A percentile compares a stretch with the other conserved stretches of the same genome.
phyloP scores from a whole-genome alignment of 2,113 vertebrate species.

The Cynoglossus semilaevis region DNA sequence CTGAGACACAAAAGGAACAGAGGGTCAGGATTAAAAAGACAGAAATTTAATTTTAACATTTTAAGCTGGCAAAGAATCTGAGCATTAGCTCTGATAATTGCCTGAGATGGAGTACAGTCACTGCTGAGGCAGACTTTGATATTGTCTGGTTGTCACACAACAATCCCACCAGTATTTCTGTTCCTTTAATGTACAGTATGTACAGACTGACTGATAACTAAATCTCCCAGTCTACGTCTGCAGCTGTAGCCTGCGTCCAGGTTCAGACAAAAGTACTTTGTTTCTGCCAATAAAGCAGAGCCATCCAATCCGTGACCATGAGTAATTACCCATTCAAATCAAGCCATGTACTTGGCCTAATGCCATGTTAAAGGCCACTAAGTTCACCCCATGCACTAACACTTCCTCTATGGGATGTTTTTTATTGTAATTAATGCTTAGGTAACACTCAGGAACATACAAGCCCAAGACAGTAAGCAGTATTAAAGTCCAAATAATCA shows the following conservation, averaged over 20 bases:
- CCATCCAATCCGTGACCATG: conserved; percentile 16
- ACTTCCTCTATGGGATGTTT: conserved; percentile 12
- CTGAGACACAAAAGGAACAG: conserved; percentile 63
- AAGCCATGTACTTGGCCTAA: conserved; percentile 16
- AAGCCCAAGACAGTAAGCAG: too few species aligned
- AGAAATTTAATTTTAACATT: neutral
- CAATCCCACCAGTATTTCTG: neutral
- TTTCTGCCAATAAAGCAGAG: conserved; percentile 36
- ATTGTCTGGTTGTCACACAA: neutral
- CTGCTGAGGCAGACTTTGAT: neutral
- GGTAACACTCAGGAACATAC: too few species aligned
- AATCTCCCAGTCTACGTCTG: conserved; percentile 1
- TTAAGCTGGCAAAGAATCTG: neutral
- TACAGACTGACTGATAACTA: conserved; percentile 13
- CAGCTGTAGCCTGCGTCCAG: conserved; percentile 17
- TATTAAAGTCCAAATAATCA: conserved; percentile 8
- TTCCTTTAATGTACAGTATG: conserved; percentile 1
- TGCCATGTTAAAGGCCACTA: neutral
- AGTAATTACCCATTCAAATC: conserved; percentile 34
- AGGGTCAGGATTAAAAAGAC: conserved; percentile 1
- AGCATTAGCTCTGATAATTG: neutral
- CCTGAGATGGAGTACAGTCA: conserved; percentile 2
- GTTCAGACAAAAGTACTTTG: conserved; percentile 18
- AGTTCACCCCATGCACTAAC: conserved; percentile 2
- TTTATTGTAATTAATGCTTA: conserved; percentile 8